These are phyloP conservation scores for Cosmia trapezina DNA, from an alignment of 2,888 invertebrate genomes.

Conservation along the genomic window DNA sequence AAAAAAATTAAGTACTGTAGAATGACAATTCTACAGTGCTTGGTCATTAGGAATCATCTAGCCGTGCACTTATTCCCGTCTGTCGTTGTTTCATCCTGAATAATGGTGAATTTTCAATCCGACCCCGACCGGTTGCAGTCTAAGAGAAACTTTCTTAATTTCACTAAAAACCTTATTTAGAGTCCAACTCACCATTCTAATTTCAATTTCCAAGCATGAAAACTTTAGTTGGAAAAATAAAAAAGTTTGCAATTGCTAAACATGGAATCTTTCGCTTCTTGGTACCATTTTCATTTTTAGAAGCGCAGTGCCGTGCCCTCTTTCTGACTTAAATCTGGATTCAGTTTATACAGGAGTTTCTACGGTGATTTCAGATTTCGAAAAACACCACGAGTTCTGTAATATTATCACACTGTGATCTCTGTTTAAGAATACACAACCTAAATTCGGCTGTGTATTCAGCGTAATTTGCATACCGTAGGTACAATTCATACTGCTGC, in stretches of 20 bases:
- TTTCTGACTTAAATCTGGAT: slow-evolving; percentile 9
- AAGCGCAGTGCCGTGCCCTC: slow-evolving; percentile 2
- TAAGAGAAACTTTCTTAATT: slow-evolving; percentile 53
- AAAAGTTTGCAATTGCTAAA: slow-evolving; percentile 51
- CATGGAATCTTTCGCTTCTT: slow-evolving; percentile 43
- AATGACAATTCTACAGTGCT: neutral
- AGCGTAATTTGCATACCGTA: slow-evolving; percentile 15
- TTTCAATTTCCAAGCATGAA: slow-evolving; percentile 53
- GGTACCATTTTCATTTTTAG: slow-evolving; percentile 37
- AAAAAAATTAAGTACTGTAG: too few relatives aligned
- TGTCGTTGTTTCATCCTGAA: neutral
- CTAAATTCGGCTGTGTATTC: neutral
- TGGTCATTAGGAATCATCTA: neutral
- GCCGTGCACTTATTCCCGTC: neutral
- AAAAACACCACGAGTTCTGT: neutral
- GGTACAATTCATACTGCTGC: neutral
- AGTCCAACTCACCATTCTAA: slow-evolving; percentile 49
- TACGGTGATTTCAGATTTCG: neutral
- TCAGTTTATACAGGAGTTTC: neutral
- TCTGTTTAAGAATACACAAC: neutral
- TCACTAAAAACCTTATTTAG: slow-evolving; percentile 50
- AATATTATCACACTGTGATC: neutral
- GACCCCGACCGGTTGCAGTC: slow-evolving; percentile 31
- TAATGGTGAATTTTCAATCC: slow-evolving; percentile 29
- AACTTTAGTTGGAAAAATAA: slow-evolving; percentile 55